Percentiles rank a stretch among this genome's conserved stretches.
Evolutionary conservation across 2,888 invertebrate genomes (phyloP).

Genomic region (Trissolcus japonicus): DNA sequence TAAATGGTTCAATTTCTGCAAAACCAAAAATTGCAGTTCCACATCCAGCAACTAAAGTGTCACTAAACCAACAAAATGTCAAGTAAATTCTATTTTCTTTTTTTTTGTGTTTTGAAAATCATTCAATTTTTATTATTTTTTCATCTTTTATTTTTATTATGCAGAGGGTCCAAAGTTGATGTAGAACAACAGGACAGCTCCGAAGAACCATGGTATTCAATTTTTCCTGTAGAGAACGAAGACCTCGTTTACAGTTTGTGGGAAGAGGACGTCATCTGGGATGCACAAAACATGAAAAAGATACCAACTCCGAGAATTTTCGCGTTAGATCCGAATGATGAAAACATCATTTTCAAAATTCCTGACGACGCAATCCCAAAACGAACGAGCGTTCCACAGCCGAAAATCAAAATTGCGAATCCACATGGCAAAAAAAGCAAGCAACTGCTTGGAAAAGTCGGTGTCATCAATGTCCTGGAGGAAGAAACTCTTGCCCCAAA

Average conservation of each 20-base stretch:
- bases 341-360: conserved; percentile 95
- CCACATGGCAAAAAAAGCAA: conserved; percentile 96
- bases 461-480: conserved; percentile 95
- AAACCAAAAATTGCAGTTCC: too few species aligned
- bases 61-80: too few species aligned
- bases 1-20: too few species aligned
- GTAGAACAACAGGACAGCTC: conserved; percentile 75
- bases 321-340: conserved; percentile 97
- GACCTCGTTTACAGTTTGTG: conserved; percentile 95
- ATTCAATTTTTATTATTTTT: too few species aligned
- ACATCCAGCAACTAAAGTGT: too few species aligned
- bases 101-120: too few species aligned
- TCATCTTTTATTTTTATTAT: too few species aligned
- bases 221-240: conserved; percentile 98
- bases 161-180: too few species aligned
- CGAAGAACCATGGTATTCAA: conserved; percentile 97
- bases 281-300: conserved; percentile 90
- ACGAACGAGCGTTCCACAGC: conserved; percentile 84
- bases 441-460: conserved; percentile 94
- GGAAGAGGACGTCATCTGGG: conserved; percentile 99
- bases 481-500: conserved; percentile 94
- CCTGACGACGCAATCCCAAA: conserved; percentile 95
- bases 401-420: conserved; percentile 94
- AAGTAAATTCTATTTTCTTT: too few species aligned
- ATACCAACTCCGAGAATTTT: conserved; percentile 96